Conservation (phyloP, 2,113 vertebrate genomes). For the Coptodon rendalli region DNA sequence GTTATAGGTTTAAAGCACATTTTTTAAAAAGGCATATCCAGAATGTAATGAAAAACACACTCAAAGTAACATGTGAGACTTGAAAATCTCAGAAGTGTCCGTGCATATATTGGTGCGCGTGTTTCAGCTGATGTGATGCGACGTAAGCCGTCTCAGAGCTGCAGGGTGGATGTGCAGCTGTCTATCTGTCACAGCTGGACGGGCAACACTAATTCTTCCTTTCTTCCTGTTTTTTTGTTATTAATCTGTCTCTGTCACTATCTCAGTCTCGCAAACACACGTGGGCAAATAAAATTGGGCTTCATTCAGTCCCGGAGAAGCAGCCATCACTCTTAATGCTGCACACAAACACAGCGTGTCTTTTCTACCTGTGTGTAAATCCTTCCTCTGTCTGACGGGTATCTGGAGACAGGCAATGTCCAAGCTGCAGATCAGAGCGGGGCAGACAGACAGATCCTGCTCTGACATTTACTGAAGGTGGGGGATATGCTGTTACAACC, state of each 20-base stretch:
- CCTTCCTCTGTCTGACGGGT: constrained; percentile 3
- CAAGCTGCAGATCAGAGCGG: constrained; percentile 12
- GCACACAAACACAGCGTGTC: constrained; percentile 1
- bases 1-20: constrained; percentile 43
- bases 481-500: not conserved
- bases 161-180: not conserved
- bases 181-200: constrained; percentile 11
- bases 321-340: constrained; percentile 3
- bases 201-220: not conserved
- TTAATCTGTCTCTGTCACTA: constrained; percentile 27
- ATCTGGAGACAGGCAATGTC: constrained; percentile 13
- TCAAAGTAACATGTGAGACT: not conserved
- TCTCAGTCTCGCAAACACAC: not conserved
- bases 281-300: constrained; percentile 13
- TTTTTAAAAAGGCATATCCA: constrained; percentile 39
- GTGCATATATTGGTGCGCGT: constrained; percentile 9
- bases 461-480: not conserved
- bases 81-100: not conserved
- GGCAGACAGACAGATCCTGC: constrained; percentile 1
- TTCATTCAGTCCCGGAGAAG: constrained; percentile 13
- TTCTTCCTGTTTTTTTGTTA: not conserved
- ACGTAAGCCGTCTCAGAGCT: not conserved
- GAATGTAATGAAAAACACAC: constrained; percentile 11
- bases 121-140: not conserved
- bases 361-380: constrained; percentile 35